These are phyloP conservation scores for Crossaster papposus DNA, from an alignment of 53 echinoderm and acorn worm species.

Conservation along the genomic window DNA sequence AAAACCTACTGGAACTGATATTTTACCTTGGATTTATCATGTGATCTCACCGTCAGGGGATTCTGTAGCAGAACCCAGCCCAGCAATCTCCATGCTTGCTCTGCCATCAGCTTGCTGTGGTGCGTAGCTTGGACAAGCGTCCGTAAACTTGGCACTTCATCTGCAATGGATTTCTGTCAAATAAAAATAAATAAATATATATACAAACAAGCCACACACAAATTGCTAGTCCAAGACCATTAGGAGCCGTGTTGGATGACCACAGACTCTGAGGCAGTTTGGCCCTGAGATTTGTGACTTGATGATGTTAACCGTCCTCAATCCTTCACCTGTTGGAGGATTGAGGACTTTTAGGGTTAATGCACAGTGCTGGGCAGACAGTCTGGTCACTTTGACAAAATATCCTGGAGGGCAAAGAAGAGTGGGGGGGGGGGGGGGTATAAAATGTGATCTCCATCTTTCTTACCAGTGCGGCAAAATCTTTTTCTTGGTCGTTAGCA, in stretches of 20 bases:
- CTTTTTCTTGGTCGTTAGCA: constrained; percentile 74
- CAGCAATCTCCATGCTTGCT: constrained; percentile 80
- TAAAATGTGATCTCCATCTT: not conserved
- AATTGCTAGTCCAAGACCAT: no score
- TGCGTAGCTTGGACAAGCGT: constrained; percentile 56
- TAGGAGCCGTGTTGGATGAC: no score
- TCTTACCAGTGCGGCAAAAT: constrained; percentile 85
- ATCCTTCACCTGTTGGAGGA: no score
- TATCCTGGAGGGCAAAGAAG: no score
- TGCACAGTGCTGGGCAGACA: no score
- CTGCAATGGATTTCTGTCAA: constrained; percentile 72
- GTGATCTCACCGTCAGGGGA: constrained; percentile 70
- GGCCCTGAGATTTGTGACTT: no score
- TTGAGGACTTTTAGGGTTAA: no score
- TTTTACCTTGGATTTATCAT: constrained; percentile 58
- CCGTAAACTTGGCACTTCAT: constrained; percentile 75
- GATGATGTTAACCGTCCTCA: no score
- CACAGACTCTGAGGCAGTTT: no score
- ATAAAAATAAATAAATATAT: not conserved
- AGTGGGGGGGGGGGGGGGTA: no score
- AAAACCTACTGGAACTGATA: not conserved
- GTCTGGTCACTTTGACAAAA: no score
- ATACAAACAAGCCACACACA: not conserved
- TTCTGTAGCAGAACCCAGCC: constrained; percentile 79
- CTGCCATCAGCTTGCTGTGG: constrained; percentile 30